Base-by-base conservation (phyloP, 1,140 invertebrate species). In the Trypoxylus dichotomus region DNA sequence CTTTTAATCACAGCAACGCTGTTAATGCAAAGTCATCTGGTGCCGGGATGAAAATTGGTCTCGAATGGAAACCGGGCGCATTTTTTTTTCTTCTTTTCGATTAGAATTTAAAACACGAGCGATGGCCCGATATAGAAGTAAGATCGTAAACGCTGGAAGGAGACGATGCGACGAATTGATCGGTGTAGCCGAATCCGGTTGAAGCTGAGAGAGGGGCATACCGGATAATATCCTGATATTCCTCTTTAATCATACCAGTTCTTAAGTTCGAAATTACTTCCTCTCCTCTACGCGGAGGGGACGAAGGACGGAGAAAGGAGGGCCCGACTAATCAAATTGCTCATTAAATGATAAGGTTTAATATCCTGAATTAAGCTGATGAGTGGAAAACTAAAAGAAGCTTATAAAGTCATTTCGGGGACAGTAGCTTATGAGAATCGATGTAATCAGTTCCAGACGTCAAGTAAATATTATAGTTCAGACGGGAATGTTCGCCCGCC, bases 281-380 rank as follows among this genome's bases (percentile, higher is more conserved):
- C 79, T 78, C 74, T 78, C 77, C 43, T 78, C 77, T 78, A 43
- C 63, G 77, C 21, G 60, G 5, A 10, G 11, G 24, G 15, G 11
- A 19, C 8, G 58, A 15, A 60, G 42, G 21, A 60, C 1, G n/a
- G 74, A 71, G 73, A 76, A 73, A 79, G 68, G 68, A 76, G 60
- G 68, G 76, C 71, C 54, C 58, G 78, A 75, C 78, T 78, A 81
- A 82, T 81, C 81, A 79, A 79, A 82, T 81, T 80, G 78, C 80
- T 81, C 81, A 81, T 82, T 82, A 82, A 81, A 79, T 82, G 81
- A 82, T 82, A 81, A 81, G 81, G 80, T 80, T 81, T 81, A 81
- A 82, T 82, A 81, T 79, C 81, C 79, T 76, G 79, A 82, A 82
- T 81, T 81, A 81, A 82, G 81, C 79, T 81, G 81, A 81, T 79